Percentiles rank a stretch among this genome's conserved stretches.
These are phyloP conservation scores for Psilopogon haemacephalus DNA, from an alignment of 2,113 vertebrate species.

Conservation along the genomic window DNA sequence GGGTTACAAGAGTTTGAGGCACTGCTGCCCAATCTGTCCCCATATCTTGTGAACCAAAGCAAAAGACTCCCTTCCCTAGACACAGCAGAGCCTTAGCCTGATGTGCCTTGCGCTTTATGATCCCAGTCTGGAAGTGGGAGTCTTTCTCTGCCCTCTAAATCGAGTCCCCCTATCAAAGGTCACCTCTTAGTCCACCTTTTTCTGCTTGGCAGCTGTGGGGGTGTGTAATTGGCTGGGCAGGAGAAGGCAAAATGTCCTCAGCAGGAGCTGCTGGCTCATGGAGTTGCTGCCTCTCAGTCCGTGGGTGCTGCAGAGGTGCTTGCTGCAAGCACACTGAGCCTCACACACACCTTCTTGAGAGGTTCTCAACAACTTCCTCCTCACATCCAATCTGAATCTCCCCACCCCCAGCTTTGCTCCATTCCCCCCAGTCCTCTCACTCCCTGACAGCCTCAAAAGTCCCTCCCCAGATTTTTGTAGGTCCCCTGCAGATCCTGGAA, in stretches of 20 bases:
- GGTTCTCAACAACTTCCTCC: too few relatives aligned
- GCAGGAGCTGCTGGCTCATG: background rate
- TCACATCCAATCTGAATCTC: too few relatives aligned
- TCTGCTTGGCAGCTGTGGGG: background rate
- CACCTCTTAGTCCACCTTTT: background rate
- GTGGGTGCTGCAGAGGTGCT: background rate
- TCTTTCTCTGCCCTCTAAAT: background rate
- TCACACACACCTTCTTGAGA: background rate
- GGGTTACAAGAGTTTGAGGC: background rate
- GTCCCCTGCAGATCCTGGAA: too few relatives aligned
- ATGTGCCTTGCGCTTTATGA: background rate
- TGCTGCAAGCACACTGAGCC: background rate
- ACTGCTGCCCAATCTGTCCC: background rate
- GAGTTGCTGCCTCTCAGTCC: background rate
- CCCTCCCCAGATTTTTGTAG: too few relatives aligned
- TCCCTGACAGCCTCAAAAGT: too few relatives aligned
- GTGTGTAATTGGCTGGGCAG: accelerated
- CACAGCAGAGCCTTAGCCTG: background rate
- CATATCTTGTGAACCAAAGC: background rate
- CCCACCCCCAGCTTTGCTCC: too few relatives aligned
- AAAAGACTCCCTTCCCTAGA: background rate
- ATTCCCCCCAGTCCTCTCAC: too few relatives aligned
- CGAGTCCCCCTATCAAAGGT: accelerated
- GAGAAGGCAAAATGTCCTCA: background rate
- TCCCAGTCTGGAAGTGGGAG: background rate